Evolutionary conservation across 1,140 invertebrate genomes (phyloP), one percentile per base, ranked within the genome.

Genomic region (Eueides isabella): DNA sequence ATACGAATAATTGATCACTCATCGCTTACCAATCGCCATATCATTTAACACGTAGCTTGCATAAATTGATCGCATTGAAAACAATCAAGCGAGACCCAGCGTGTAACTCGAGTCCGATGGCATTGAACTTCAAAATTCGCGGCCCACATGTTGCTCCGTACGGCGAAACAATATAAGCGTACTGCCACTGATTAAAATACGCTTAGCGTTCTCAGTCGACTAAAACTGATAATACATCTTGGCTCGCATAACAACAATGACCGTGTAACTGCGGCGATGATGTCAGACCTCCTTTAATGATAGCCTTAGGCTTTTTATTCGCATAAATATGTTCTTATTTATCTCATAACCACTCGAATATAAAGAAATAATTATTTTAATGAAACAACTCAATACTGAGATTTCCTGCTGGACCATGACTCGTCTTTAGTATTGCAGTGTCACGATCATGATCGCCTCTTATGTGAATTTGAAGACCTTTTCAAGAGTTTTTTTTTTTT

Each of bases 241-340:
- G 77, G 72, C 83, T 87, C 90, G 86, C 87, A 85, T 83, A 91
- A 89, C 80, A 91, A 90, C 88, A 91, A 88, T 87, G 79, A 67
- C 71, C 80, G 72, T 84, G 80, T 84, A 87, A 86, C 74, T 88
- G 81, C 38, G 85, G 81, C 90, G 90, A 87, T 92, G 91, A 92
- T 92, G 91, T 92, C 91, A 92, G 85, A 68, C 64, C 78, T 86
- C 85, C 81, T 87, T 87, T 88, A 87, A 87, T 84, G 86, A 89
- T 77, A 74, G 86, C 86, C 80, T 73, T 80, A 61, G 80, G 84
- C 85, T 81, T 82, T 88, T 83, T 82, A 76, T 80, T 79, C 82
- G 74, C 84, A 78, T 82, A 82, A 84, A 82, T 80, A 83, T 78
- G 70, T 67, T 83, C 76, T 83, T 82, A 77, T 84, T 80, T 73